These are phyloP conservation scores for Malthinus seriepunctatus DNA, from an alignment of 2,888 invertebrate species.

Conservation along the genomic window DNA sequence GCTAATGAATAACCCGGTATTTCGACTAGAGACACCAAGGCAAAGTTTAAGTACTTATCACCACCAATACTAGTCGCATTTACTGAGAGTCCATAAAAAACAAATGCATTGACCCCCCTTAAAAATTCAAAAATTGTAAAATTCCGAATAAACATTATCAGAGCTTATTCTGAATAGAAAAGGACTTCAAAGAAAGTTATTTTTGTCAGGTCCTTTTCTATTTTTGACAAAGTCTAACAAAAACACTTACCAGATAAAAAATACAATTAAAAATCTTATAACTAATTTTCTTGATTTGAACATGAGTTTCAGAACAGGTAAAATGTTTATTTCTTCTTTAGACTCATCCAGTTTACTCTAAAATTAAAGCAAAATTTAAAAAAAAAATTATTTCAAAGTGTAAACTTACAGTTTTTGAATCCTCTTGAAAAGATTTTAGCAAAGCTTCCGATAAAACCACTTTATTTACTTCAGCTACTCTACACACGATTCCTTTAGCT, in stretches of 20 bases:
- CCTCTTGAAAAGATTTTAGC: conserved; percentile 53
- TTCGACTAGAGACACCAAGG: conserved; percentile 63
- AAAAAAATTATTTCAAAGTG: conserved; percentile 5
- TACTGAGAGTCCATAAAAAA: conserved; percentile 70
- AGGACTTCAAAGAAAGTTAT: too few species aligned
- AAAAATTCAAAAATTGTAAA: conserved; percentile 20
- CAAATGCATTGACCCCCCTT: conserved; percentile 67
- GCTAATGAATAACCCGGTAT: conserved; percentile 63
- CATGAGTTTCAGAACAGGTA: conserved; percentile 53
- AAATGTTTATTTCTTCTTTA: conserved; percentile 46
- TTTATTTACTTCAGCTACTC: conserved; percentile 61
- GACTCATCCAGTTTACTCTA: conserved; percentile 16
- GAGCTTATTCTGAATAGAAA: too few species aligned
- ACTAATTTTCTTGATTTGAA: conserved; percentile 55
- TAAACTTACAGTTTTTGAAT: conserved; percentile 14
- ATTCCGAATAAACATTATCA: not conserved
- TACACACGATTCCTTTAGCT: conserved; percentile 60
- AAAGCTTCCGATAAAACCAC: conserved; percentile 55
- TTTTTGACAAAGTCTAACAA: too few species aligned
- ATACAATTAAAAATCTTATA: conserved; percentile 54
- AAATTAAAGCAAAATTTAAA: conserved; percentile 11
- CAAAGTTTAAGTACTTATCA: conserved; percentile 70
- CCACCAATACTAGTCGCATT: conserved; percentile 69
- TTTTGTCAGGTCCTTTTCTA: too few species aligned
- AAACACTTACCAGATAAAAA: conserved; percentile 58